These are phyloP conservation scores for Pyrgilauda ruficollis DNA, from an alignment of 2,113 vertebrate species.

Conservation along the genomic window DNA sequence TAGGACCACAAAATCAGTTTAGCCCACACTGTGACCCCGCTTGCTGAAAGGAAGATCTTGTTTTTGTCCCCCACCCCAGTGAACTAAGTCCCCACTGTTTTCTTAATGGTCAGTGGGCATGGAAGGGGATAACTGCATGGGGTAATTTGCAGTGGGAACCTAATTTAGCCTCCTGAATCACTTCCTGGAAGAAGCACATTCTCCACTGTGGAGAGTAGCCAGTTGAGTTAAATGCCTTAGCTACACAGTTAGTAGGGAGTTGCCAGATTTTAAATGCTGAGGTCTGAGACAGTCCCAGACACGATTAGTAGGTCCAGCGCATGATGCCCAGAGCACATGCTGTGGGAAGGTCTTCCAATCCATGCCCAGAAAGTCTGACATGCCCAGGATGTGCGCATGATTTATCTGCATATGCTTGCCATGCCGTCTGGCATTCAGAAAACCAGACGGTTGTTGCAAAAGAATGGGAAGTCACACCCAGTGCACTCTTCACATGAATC, in stretches of 20 bases:
- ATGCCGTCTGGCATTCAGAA: background rate
- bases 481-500: background rate
- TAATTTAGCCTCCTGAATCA: background rate
- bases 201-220: background rate
- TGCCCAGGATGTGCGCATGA: background rate
- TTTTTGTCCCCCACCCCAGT: background rate
- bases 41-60: background rate
- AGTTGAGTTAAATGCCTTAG: background rate
- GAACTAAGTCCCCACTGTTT: background rate
- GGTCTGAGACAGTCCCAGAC: background rate
- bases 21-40: background rate
- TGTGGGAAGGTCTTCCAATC: background rate
- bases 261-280: background rate
- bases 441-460: background rate
- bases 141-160: background rate
- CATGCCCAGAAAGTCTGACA: background rate
- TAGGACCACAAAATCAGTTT: background rate
- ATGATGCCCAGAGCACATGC: background rate
- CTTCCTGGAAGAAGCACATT: background rate
- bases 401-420: background rate
- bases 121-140: accelerated
- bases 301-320: background rate
- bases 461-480: background rate
- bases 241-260: background rate
- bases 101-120: background rate